Evolutionary conservation across 2,113 vertebrate species (phyloP).

Genomic region (Bagarius yarrelli): DNA sequence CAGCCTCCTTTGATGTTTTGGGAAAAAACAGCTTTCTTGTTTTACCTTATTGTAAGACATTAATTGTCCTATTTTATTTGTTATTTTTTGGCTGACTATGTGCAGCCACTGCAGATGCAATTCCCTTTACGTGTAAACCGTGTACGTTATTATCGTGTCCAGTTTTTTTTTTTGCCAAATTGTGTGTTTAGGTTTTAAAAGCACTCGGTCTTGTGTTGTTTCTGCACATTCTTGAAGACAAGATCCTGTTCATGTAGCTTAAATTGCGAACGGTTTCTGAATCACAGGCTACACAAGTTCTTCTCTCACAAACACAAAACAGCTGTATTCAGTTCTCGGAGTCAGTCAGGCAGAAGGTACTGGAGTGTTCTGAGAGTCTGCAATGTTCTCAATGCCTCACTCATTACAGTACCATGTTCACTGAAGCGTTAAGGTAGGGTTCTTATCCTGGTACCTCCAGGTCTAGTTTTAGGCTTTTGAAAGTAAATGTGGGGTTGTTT

Average conservation of each 20-base stretch:
- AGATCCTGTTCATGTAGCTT: constrained; percentile 42
- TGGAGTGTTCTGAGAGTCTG: constrained; percentile 17
- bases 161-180: neutral
- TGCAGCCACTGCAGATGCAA: neutral
- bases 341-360: constrained; percentile 15
- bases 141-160: neutral
- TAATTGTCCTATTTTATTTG: too few relatives aligned
- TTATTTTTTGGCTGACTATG: neutral
- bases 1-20: neutral
- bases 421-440: constrained; percentile 51
- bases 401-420: constrained; percentile 42
- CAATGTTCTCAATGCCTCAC: constrained; percentile 35
- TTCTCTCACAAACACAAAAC: constrained; percentile 13
- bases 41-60: neutral
- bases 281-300: constrained; percentile 55
- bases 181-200: neutral
- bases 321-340: constrained; percentile 20
- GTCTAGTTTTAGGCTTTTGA: neutral
- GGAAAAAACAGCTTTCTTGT: neutral
- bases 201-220: constrained; percentile 15
- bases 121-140: neutral
- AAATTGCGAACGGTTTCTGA: constrained; percentile 48
- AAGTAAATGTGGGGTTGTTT: neutral
- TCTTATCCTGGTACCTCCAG: neutral
- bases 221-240: constrained; percentile 48